These are phyloP conservation scores for Tortrix viridana DNA, from an alignment of 2,888 invertebrate species.

Conservation along the genomic window DNA sequence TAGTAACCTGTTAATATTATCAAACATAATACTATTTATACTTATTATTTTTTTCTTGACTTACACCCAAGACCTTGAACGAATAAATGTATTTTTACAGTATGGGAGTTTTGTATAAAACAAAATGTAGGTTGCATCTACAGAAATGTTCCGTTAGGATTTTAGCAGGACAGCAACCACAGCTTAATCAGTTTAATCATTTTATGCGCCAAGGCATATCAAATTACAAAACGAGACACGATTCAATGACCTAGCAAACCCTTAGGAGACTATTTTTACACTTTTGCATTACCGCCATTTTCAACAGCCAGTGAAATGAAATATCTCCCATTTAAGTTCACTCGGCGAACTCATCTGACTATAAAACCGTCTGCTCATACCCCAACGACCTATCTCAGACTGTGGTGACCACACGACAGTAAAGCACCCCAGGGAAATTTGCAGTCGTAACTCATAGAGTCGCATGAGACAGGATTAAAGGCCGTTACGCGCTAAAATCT, in stretches of 20 bases:
- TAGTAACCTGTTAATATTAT: too few relatives aligned
- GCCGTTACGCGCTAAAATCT: constrained; percentile 31
- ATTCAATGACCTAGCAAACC: not conserved
- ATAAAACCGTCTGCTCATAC: constrained; percentile 12
- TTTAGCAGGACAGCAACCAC: too few relatives aligned
- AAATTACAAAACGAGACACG: too few relatives aligned
- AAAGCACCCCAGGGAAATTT: constrained; percentile 30
- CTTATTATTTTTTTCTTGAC: too few relatives aligned
- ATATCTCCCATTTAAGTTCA: not conserved
- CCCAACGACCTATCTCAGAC: constrained; percentile 3
- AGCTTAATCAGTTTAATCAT: too few relatives aligned
- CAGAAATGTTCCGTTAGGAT: too few relatives aligned
- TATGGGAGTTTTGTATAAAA: too few relatives aligned
- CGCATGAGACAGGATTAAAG: constrained; percentile 28
- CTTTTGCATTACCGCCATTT: not conserved
- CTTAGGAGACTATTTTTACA: not conserved
- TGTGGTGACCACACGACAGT: constrained; percentile 15
- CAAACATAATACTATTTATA: too few relatives aligned
- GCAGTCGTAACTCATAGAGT: constrained; percentile 25
- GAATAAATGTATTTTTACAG: too few relatives aligned
- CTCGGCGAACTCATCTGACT: constrained; percentile 3
- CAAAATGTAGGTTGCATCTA: too few relatives aligned
- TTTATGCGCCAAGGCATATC: too few relatives aligned
- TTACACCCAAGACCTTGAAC: too few relatives aligned
- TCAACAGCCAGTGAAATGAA: not conserved